Percentiles rank a stretch among this genome's conserved stretches.
Conservation (phyloP, 2,888 invertebrate species). For the Eupithecia pulchellata region DNA sequence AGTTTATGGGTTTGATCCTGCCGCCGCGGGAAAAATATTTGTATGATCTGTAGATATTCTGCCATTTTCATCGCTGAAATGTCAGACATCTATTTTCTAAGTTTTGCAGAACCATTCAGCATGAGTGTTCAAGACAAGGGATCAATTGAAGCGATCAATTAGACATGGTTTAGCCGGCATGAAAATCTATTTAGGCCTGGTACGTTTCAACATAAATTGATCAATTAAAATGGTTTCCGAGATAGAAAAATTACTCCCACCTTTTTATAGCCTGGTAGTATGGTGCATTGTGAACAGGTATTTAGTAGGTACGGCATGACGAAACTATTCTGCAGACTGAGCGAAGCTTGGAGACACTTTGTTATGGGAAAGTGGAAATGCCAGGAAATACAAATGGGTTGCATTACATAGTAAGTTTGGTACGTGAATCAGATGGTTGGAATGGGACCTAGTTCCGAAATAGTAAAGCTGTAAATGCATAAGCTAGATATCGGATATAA, state of each 20-base stretch:
- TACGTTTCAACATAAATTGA: conserved; percentile 39
- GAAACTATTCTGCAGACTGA: conserved; percentile 44
- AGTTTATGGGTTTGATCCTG: too few relatives aligned
- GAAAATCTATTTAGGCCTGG: conserved; percentile 3
- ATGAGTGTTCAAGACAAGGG: neutral
- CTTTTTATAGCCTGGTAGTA: conserved; percentile 49
- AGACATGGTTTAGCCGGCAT: conserved; percentile 13
- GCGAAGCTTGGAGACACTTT: conserved; percentile 27
- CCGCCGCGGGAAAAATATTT: too few relatives aligned
- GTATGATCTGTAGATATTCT: too few relatives aligned
- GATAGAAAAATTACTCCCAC: conserved; percentile 52
- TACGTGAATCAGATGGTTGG: conserved; percentile 32
- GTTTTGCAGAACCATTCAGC: neutral
- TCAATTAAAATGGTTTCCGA: conserved; percentile 42
- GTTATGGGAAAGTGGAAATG: conserved; percentile 35
- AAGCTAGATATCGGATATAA: conserved; percentile 16
- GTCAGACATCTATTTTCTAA: neutral
- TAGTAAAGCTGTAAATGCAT: conserved; percentile 25
- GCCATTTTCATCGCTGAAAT: neutral
- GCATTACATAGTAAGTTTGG: conserved; percentile 31
- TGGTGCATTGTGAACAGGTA: conserved; percentile 37
- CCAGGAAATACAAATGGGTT: conserved; percentile 37
- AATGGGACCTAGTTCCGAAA: conserved; percentile 37
- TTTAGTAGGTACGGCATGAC: conserved; percentile 44
- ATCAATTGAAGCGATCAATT: conserved; percentile 12